Conservation (phyloP, 2,113 vertebrate species). For the Aspiorhynchus laticeps region DNA sequence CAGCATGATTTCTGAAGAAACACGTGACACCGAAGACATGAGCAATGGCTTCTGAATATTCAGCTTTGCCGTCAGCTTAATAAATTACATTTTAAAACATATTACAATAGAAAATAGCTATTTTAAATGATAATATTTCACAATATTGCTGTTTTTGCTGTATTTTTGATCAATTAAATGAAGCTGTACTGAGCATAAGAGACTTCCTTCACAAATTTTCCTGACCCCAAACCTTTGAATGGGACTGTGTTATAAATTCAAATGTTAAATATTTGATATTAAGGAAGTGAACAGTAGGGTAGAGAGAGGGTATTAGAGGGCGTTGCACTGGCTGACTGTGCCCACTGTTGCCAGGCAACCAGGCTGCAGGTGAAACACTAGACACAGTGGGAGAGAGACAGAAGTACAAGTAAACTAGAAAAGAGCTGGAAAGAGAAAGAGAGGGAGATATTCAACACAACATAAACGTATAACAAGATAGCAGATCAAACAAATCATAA, state of each 20-base stretch:
- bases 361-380: slow-evolving; percentile 46
- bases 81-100: background rate
- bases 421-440: background rate
- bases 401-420: background rate
- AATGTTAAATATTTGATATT: background rate
- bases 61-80: background rate
- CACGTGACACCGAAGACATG: background rate
- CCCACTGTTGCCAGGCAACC: slow-evolving; percentile 62
- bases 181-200: background rate
- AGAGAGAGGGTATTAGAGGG: slow-evolving; percentile 28
- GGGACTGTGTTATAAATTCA: background rate
- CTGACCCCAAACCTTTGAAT: background rate
- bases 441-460: background rate
- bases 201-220: background rate
- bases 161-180: background rate
- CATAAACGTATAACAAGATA: background rate
- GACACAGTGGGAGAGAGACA: background rate
- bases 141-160: background rate
- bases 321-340: slow-evolving; percentile 52
- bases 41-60: background rate
- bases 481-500: background rate
- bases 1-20: background rate
- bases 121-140: background rate
- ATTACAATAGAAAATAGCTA: background rate
- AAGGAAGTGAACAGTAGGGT: background rate